Base-by-base conservation (phyloP, 2,888 invertebrate genomes). In the Chymomyza caudatula region DNA sequence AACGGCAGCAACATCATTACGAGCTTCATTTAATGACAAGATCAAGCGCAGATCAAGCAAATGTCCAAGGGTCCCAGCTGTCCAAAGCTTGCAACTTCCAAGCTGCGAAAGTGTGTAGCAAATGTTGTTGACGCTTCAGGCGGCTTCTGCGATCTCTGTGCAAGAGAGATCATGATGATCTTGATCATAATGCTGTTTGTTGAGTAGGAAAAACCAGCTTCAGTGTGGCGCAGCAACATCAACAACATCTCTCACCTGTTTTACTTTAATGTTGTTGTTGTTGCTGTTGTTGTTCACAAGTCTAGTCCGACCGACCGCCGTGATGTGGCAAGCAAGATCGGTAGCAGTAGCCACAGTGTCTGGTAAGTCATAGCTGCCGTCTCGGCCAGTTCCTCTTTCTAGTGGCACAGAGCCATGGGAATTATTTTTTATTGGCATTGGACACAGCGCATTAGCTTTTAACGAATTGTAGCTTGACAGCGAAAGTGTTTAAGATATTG, bases 11-110 rank as follows among this genome's bases (percentile, higher is more conserved):
- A 72, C 71, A 85, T 73, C 71, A 78, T 75, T 73, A 74, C 74
- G 73, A 73, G 72, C 85, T 76, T 74, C 83, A 76, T 83, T 87
- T 87, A 87, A 88, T 88, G 87, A 88, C 86, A 88, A 87, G 88
- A 86, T 88, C 86, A 85, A 83, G 83, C 85, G 72, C 76, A 84
- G 82, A 84, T 79, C 86, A 78, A 73, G 68, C 73, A 76, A 63
- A 69, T 67, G 19, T 15, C 15, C 15, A 47, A n/a, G 47, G 15
- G 47, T 60, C 64, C 67, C 52, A 15, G 37, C 53, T 19, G 15
- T 54, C 37, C 49, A 54, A 49, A 62, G 47, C 55, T 47, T 47
- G 15, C 17, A 19, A 13, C 42, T 54, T 25, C 44, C 43, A 60
- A 37, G 67, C 60, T 67, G 63, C 62, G 65, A 70, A 68, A 69